Evolutionary conservation across 1,140 invertebrate species (phyloP).

Genomic region (Drosophila trapezifrons): DNA sequence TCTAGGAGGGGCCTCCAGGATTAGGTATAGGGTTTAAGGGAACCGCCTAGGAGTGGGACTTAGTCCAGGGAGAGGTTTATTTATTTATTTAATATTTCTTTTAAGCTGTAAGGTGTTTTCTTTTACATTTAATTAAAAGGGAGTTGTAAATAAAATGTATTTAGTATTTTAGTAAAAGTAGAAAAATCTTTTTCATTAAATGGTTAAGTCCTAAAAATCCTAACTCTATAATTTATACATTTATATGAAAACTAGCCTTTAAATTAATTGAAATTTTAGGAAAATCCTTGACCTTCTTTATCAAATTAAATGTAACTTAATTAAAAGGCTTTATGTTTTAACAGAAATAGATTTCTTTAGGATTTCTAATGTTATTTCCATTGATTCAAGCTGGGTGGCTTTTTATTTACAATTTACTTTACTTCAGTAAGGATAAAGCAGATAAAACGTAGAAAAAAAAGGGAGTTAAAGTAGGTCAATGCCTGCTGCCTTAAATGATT

Average conservation of each 20-base stretch:
- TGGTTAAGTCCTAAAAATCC: too few species aligned
- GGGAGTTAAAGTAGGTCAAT: conserved; percentile 14
- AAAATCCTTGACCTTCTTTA: not conserved
- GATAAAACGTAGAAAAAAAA: not conserved
- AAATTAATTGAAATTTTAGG: too few species aligned
- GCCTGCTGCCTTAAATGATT: not conserved
- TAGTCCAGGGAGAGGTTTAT: too few species aligned
- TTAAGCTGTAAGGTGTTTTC: too few species aligned
- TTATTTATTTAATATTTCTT: not conserved
- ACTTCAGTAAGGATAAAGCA: not conserved
- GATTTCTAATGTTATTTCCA: not conserved
- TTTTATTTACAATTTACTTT: not conserved
- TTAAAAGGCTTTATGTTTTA: not conserved
- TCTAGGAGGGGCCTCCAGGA: not conserved
- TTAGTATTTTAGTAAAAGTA: not conserved
- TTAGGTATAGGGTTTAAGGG: not conserved
- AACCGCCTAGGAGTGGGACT: too few species aligned
- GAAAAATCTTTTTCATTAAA: too few species aligned
- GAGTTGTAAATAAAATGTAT: not conserved
- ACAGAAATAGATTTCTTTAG: not conserved
- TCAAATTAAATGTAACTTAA: not conserved
- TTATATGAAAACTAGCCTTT: not conserved
- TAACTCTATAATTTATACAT: not conserved
- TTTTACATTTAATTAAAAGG: too few species aligned
- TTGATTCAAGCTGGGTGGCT: not conserved